These are phyloP conservation scores for Catocala sponsa DNA, from an alignment of 2,888 invertebrate genomes.

Conservation along the genomic window DNA sequence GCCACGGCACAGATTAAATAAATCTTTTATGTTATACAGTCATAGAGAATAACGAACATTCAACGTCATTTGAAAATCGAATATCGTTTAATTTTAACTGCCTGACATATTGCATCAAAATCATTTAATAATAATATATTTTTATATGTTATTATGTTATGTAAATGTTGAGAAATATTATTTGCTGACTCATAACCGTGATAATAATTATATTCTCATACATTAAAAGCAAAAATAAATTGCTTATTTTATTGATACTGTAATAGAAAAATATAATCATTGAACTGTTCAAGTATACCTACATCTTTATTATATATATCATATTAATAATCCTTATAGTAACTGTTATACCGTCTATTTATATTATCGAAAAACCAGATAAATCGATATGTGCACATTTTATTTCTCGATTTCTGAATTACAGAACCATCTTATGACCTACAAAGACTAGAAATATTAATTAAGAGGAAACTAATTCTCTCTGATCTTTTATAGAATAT, in stretches of 20 bases:
- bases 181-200: background rate
- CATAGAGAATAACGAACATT: conserved; percentile 1
- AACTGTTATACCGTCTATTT: too few species aligned
- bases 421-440: too few species aligned
- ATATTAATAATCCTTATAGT: too few species aligned
- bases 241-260: conserved; percentile 3
- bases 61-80: conserved; percentile 4
- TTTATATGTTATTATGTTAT: conserved; percentile 2
- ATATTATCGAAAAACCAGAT: too few species aligned
- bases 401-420: too few species aligned
- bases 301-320: background rate
- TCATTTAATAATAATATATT: conserved; percentile 1
- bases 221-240: conserved; percentile 9
- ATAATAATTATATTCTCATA: background rate
- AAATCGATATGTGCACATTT: too few species aligned
- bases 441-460: too few species aligned
- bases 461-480: too few species aligned
- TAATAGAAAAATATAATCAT: background rate
- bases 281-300: conserved; percentile 2
- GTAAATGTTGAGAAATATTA: conserved; percentile 8
- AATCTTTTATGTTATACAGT: conserved; percentile 26
- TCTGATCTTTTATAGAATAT: too few species aligned
- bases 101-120: conserved; percentile 4
- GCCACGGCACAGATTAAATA: conserved; percentile 37
- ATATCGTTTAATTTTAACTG: background rate